These are phyloP conservation scores for Cephus pygmeus DNA, from an alignment of 2,888 invertebrate genomes.

Conservation along the genomic window DNA sequence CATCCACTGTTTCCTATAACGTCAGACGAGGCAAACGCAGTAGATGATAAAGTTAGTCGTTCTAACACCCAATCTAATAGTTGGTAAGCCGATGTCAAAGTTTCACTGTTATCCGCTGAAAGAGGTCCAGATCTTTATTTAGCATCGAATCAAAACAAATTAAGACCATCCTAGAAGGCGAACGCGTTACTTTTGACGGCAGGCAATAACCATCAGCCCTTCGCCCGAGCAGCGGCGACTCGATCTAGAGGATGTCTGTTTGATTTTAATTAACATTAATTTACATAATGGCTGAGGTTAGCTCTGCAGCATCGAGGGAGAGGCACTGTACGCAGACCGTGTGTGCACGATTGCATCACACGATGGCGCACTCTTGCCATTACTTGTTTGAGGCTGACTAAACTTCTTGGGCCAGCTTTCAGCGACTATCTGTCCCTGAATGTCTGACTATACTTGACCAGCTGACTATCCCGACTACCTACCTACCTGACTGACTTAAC, in stretches of 20 bases:
- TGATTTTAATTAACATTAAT: conserved; percentile 55
- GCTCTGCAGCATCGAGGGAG: conserved; percentile 21
- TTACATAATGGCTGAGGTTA: conserved; percentile 50
- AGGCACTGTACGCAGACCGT: background rate
- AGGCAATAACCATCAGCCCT: conserved; percentile 18
- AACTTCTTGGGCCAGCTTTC: background rate
- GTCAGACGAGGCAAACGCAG: background rate
- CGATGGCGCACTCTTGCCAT: background rate
- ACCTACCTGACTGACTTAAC: background rate
- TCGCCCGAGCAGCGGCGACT: conserved; percentile 5
- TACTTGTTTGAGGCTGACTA: conserved; percentile 1
- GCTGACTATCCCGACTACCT: background rate
- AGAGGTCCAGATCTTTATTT: conserved; percentile 3
- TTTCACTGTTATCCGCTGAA: conserved; percentile 9
- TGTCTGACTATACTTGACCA: background rate
- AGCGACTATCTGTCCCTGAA: background rate
- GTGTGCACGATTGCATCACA: background rate
- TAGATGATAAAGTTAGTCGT: background rate
- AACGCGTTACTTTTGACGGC: conserved; percentile 18
- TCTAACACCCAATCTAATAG: background rate
- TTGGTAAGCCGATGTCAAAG: background rate
- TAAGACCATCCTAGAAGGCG: conserved; percentile 12
- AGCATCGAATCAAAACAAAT: conserved; percentile 17
- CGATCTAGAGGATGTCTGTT: conserved; percentile 38
- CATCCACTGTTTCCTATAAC: background rate